Evolutionary conservation across 92 coral and sea anemone genomes (phyloP).

Genomic region (Pocillopora meandrina): DNA sequence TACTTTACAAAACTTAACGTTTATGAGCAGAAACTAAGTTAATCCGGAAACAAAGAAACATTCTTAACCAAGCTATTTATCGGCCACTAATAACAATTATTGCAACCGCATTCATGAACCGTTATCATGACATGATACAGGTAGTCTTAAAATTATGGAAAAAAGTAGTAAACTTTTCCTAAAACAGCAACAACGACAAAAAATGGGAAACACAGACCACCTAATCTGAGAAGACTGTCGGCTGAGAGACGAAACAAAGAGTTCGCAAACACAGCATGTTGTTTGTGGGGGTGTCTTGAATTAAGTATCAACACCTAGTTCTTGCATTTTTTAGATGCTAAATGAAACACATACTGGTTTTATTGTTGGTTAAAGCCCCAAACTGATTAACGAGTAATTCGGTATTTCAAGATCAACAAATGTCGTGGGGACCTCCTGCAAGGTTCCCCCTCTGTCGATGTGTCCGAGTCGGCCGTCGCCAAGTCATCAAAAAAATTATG

Average conservation of each 20-base stretch:
- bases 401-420: constrained; percentile 35
- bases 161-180: neutral
- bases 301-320: constrained; percentile 32
- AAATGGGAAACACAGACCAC: neutral
- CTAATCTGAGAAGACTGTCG: neutral
- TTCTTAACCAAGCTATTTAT: constrained; percentile 23
- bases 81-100: neutral
- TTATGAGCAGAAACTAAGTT: constrained; percentile 12
- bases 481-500: neutral
- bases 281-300: constrained; percentile 20
- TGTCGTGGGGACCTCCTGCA: constrained; percentile 37
- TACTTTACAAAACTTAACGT: constrained; percentile 5
- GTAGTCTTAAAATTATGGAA: neutral
- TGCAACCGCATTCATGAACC: neutral
- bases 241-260: neutral
- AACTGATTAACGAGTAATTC: constrained; percentile 36
- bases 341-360: constrained; percentile 42
- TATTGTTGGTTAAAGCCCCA: constrained; percentile 21
- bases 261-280: neutral
- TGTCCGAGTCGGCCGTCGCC: neutral
- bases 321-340: constrained; percentile 31
- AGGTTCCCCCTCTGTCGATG: constrained; percentile 9
- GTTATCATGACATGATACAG: neutral
- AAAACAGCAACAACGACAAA: neutral
- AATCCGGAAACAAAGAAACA: constrained; percentile 44